phyloP scores from a whole-genome alignment of 2,113 vertebrate genomes.

The Alligator mississippiensis region DNA sequence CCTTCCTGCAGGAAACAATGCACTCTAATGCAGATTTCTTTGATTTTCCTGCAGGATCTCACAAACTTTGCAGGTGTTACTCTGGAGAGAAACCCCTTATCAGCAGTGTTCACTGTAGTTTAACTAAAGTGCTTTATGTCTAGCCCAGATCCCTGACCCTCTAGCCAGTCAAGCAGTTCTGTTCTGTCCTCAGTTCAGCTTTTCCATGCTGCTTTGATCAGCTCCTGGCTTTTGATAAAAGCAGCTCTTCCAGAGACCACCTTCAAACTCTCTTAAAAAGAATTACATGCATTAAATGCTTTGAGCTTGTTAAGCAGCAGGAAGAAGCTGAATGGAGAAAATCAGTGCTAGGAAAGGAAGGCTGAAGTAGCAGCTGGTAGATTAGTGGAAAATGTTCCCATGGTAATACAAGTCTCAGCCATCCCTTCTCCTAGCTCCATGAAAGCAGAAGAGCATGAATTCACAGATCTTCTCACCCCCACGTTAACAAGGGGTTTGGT shows the following conservation, averaged over 20 bases:
- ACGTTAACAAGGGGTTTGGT: background rate
- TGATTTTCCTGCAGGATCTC: slow-evolving; percentile 52
- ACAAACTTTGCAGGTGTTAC: slow-evolving; percentile 66
- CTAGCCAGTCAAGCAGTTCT: slow-evolving; percentile 9
- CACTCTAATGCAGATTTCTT: slow-evolving; percentile 71
- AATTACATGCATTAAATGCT: slow-evolving; percentile 57
- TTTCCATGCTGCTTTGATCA: slow-evolving; percentile 61
- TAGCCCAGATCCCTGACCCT: slow-evolving; percentile 10
- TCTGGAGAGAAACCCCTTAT: slow-evolving; percentile 10
- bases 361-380: slow-evolving; percentile 28
- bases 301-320: slow-evolving; percentile 59
- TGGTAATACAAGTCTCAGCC: background rate
- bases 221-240: slow-evolving; percentile 61
- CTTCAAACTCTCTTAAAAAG: slow-evolving; percentile 49
- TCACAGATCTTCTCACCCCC: background rate
- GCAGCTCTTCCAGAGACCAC: slow-evolving; percentile 45
- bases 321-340: slow-evolving; percentile 48
- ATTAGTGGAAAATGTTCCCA: slow-evolving; percentile 15
- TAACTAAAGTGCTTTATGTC: background rate
- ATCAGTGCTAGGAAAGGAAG: slow-evolving; percentile 22
- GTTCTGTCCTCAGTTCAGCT: slow-evolving; percentile 27
- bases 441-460: background rate
- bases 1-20: slow-evolving; percentile 52
- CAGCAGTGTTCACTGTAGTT: background rate
- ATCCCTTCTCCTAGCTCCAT: background rate